A percentile compares a stretch with the other conserved stretches of the same genome.
Conservation (phyloP, 2,797 vertebrate genomes). For the Percopsis omiscomaycus region DNA sequence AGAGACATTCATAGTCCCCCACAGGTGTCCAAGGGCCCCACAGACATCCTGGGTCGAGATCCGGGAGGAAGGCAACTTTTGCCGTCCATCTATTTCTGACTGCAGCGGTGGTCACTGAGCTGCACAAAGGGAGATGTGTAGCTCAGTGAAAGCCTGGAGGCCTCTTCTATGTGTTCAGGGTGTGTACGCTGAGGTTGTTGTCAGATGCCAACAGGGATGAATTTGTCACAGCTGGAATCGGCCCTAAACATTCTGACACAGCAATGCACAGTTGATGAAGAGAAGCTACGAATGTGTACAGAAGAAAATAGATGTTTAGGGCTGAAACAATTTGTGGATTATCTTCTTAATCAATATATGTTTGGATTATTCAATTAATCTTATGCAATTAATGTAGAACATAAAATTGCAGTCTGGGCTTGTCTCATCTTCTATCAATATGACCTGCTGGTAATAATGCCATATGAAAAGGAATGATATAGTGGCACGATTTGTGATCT, state of each 20-base stretch:
- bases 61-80: conserved; percentile 41
- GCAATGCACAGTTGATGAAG: conserved; percentile 36
- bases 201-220: conserved; percentile 43
- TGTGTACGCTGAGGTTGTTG: conserved; percentile 46
- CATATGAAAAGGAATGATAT: no score
- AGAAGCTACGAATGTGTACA: not conserved
- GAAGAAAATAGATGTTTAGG: no score
- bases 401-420: no score
- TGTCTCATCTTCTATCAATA: no score
- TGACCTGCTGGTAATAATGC: no score
- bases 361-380: no score
- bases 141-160: conserved; percentile 50
- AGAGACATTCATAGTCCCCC: conserved; percentile 66
- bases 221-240: conserved; percentile 53
- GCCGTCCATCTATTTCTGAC: conserved; percentile 39
- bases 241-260: conserved; percentile 47
- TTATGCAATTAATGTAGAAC: no score
- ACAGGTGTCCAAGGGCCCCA: conserved; percentile 67
- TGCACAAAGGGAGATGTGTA: conserved; percentile 52
- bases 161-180: conserved; percentile 34
- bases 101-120: conserved; percentile 51
- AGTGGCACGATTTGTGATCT: no score
- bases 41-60: conserved; percentile 55
- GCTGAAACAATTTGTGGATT: no score
- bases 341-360: no score